Evolutionary conservation across 2,888 invertebrate genomes (phyloP).

Genomic region (Cacoxenus indagator): DNA sequence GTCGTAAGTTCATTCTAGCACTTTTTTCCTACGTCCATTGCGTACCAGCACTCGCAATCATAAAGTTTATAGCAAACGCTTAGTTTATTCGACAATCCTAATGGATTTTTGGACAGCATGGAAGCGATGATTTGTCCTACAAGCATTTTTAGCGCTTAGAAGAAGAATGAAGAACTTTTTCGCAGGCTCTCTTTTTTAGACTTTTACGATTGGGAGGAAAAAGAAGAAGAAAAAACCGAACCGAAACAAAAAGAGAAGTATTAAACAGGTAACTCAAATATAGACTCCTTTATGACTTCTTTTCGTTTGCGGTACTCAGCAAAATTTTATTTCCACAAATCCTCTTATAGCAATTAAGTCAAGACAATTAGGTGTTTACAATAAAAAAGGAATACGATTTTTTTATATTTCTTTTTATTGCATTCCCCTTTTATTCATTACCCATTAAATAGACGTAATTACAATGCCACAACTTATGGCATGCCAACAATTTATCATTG

Average conservation of each 20-base stretch:
- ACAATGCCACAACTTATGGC: constrained; percentile 1
- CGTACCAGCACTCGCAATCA: background rate
- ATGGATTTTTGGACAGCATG: background rate
- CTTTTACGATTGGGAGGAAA: too few species aligned
- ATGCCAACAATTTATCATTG: background rate
- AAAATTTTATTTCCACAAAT: too few species aligned
- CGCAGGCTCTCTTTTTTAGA: too few species aligned
- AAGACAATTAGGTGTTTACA: background rate
- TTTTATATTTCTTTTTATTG: background rate
- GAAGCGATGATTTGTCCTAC: background rate
- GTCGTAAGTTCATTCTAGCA: too few species aligned
- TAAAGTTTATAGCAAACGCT: background rate
- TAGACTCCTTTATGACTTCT: too few species aligned
- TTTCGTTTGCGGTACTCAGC: too few species aligned
- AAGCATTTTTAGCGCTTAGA: background rate
- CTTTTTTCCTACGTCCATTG: too few species aligned
- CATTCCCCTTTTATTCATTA: background rate
- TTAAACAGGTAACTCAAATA: too few species aligned
- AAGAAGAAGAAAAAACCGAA: too few species aligned
- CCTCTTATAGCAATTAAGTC: constrained; percentile 14
- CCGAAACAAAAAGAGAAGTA: too few species aligned
- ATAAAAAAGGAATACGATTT: too few species aligned
- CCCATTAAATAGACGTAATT: background rate
- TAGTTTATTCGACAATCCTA: background rate
- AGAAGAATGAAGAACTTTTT: background rate